Conservation (phyloP, 2,888 invertebrate genomes). For the Ichneumoninae sp. region DNA sequence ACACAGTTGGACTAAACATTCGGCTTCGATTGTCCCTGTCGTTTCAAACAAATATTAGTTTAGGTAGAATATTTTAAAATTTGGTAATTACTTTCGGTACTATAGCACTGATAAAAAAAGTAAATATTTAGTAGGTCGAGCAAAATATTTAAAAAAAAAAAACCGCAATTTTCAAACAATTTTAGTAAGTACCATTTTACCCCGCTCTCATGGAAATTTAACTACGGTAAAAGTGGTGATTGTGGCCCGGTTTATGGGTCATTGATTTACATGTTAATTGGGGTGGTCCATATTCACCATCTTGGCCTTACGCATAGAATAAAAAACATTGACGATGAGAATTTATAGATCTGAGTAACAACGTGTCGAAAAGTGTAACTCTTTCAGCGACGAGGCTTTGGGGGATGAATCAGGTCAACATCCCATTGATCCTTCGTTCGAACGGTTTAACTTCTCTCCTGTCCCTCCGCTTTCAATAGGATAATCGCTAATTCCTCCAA, state of each 20-base stretch:
- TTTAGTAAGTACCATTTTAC: too few relatives aligned
- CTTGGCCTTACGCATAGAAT: too few relatives aligned
- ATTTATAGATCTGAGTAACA: neutral
- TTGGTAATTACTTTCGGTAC: too few relatives aligned
- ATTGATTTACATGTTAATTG: too few relatives aligned
- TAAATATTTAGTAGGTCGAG: too few relatives aligned
- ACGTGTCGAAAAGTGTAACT: neutral
- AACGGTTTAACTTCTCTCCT: neutral
- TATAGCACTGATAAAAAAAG: too few relatives aligned
- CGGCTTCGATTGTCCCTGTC: neutral
- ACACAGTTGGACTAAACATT: neutral
- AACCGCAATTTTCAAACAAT: too few relatives aligned
- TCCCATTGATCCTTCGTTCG: conserved; percentile 4
- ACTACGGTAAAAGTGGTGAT: too few relatives aligned
- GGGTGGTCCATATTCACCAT: too few relatives aligned
- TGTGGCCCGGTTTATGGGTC: too few relatives aligned
- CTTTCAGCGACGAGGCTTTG: neutral
- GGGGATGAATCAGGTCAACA: neutral
- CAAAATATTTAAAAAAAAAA: too few relatives aligned
- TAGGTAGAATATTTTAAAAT: neutral
- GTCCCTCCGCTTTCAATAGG: conserved; percentile 17
- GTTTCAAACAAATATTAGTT: neutral
- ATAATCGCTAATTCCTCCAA: conserved; percentile 27
- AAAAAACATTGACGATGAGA: neutral
- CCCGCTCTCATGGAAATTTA: too few relatives aligned